Percentiles rank a stretch among this genome's conserved stretches.
phyloP scores from a whole-genome alignment of 2,888 invertebrate species.

The Hydropsyche betteni region DNA sequence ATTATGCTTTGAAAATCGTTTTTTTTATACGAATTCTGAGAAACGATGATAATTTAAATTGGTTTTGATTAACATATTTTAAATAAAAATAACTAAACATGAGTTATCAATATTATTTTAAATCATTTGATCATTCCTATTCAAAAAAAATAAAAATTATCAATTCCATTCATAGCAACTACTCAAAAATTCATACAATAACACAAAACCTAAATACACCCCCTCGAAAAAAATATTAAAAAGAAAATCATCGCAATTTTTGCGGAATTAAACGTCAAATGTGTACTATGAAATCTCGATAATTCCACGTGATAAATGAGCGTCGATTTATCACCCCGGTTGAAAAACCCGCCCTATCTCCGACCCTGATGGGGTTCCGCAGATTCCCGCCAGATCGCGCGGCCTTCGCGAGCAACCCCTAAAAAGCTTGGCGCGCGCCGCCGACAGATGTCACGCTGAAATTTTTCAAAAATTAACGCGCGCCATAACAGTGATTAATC shows the following conservation, averaged over 20 bases:
- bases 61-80: too few species aligned
- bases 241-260: background rate
- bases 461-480: background rate
- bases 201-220: too few species aligned
- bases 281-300: constrained; percentile 6
- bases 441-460: constrained; percentile 39
- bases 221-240: background rate
- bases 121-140: too few species aligned
- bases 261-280: constrained; percentile 21
- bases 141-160: too few species aligned
- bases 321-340: constrained; percentile 9
- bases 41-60: too few species aligned
- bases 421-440: constrained; percentile 35
- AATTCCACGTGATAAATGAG: constrained; percentile 10
- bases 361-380: background rate
- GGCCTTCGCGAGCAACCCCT: constrained; percentile 42
- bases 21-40: too few species aligned
- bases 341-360: constrained; percentile 20
- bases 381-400: constrained; percentile 40
- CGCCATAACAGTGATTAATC: background rate
- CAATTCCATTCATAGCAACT: too few species aligned
- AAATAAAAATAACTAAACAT: too few species aligned
- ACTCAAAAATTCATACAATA: too few species aligned
- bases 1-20: too few species aligned
- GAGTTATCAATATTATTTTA: too few species aligned